Evolutionary conservation across 1,140 invertebrate species (phyloP), one percentile per base, ranked within the genome.

Genomic region (Asobara japonica): DNA sequence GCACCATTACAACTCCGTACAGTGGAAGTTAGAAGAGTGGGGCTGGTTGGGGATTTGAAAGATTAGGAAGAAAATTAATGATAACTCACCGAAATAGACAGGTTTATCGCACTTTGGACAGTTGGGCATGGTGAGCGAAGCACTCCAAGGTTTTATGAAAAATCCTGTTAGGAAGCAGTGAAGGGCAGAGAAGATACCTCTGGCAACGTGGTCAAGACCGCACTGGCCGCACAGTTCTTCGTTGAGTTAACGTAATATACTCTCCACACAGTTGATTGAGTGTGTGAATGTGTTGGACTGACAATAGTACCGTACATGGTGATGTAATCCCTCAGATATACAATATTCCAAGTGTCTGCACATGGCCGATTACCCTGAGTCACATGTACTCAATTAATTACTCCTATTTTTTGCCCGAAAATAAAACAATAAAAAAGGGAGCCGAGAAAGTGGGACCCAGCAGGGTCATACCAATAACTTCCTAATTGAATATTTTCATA

Each of bases 101-200:
- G 89, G 87, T 75, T 90, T 90, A 36, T 89, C 79, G 79, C 90
- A 91, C 81, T 89, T 89, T 2, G 90, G 89, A 78, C 90, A 91
- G 82, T 90, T 90, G 29, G 89, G 89, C 90, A 90, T 91, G 68
- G 72, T 80, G 69, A 65, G 13, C 20, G 30, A 33, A 60, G 30
- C 22, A 66, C 73, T 11, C 18, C 38, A 2, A 7, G 22, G 16
- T 41, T 62, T 33, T 56, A 25, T 60, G n/a, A n/a, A n/a, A 56
- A 60, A 69, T 51, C 65, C 20, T 41, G n/a, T 69, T 67, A 48
- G n/a, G n/a, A n/a, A 65, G n/a, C 30, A 56, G 31, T 69, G 36
- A 61, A 74, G 33, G 64, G 33, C 56, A 73, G 72, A 65, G 65
- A 76, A 51, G 79, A 80, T 80, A 75, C 76, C 79, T 76, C 80